A percentile compares a stretch with the other conserved stretches of the same genome.
These are phyloP conservation scores for Standfussiana lucernea DNA, from an alignment of 2,888 invertebrate genomes.

Conservation along the genomic window DNA sequence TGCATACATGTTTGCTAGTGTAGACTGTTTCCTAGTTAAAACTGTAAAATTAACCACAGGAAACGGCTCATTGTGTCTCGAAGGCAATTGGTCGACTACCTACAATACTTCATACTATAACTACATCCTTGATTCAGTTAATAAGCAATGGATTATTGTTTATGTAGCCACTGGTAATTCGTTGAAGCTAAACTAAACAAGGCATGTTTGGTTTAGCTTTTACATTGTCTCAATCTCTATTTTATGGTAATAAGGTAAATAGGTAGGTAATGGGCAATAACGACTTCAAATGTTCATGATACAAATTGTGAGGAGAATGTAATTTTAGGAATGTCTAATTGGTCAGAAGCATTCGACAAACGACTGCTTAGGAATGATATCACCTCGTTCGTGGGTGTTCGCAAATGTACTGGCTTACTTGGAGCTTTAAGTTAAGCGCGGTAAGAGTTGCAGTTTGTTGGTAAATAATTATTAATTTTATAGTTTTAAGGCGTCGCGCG, in stretches of 20 bases:
- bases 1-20: neutral
- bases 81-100: constrained; percentile 3
- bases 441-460: constrained; percentile 57
- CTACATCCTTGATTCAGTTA: constrained; percentile 16
- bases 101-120: too few relatives aligned
- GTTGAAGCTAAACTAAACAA: constrained; percentile 1
- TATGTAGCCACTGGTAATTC: neutral
- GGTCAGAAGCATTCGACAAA: constrained; percentile 45
- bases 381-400: constrained; percentile 62
- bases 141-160: neutral
- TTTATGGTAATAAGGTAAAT: constrained; percentile 7
- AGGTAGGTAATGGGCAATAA: constrained; percentile 28
- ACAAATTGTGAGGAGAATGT: constrained; percentile 28
- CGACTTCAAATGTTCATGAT: constrained; percentile 18
- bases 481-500: constrained; percentile 74
- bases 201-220: too few relatives aligned
- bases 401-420: constrained; percentile 43
- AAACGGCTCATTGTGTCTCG: constrained; percentile 42
- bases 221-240: constrained; percentile 2
- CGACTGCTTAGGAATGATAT: constrained; percentile 55
- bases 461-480: constrained; percentile 75
- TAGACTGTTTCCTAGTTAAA: neutral
- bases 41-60: constrained; percentile 18
- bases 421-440: constrained; percentile 50
- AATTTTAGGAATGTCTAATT: constrained; percentile 56